Conservation (phyloP, 2,888 invertebrate species). For the Noctuana brunneofusca region DNA sequence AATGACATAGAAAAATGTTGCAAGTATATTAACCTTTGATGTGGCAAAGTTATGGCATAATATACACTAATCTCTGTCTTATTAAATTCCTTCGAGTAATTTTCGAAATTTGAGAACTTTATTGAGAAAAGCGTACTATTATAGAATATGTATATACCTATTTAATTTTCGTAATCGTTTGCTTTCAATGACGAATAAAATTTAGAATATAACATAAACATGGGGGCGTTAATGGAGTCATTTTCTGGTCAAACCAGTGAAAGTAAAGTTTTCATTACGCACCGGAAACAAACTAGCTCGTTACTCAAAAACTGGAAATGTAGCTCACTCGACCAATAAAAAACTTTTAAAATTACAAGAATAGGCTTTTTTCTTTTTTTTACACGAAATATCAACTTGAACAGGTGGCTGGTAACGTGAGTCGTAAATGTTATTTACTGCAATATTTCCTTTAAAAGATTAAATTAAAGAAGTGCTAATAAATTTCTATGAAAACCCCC, state of each 20-base stretch:
- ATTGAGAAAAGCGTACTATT: too few species aligned
- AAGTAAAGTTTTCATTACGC: slow-evolving; percentile 26
- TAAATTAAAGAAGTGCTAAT: background rate
- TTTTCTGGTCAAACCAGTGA: slow-evolving; percentile 22
- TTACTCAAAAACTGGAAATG: slow-evolving; percentile 27
- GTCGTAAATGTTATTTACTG: background rate
- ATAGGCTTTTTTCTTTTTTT: slow-evolving; percentile 10
- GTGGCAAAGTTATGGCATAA: too few species aligned
- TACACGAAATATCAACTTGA: background rate
- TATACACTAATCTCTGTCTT: too few species aligned
- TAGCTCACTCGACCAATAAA: slow-evolving; percentile 7
- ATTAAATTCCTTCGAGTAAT: too few species aligned
- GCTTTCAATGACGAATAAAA: too few species aligned
- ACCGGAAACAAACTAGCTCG: slow-evolving; percentile 26
- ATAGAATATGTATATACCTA: too few species aligned
- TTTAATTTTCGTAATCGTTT: too few species aligned
- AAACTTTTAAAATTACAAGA: slow-evolving; percentile 23
- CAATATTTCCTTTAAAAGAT: background rate
- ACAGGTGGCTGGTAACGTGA: background rate
- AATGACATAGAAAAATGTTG: too few species aligned
- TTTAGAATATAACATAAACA: slow-evolving; percentile 1
- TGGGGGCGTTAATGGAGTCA: background rate
- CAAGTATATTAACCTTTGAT: too few species aligned
- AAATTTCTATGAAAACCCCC: background rate
- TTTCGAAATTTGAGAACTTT: too few species aligned